Base-by-base conservation (phyloP, 1,140 invertebrate genomes). In the Bombus turneri region DNA sequence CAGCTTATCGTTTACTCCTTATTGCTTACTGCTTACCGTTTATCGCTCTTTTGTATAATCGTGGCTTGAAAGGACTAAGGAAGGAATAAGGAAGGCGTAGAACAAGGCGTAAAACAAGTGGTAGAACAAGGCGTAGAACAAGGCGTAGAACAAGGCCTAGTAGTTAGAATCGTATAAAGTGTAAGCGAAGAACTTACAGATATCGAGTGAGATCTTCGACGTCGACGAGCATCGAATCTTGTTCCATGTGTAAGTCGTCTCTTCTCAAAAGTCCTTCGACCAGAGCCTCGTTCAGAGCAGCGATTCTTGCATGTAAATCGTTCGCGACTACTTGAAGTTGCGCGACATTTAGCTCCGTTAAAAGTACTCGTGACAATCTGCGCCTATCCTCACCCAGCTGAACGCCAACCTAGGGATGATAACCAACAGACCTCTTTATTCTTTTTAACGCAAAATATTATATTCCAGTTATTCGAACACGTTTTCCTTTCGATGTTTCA, bases 171-270 rank as follows among this genome's bases (percentile, higher is more conserved):
- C 47, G 47, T 53, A 13, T 6, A 57, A 2, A 57, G 43, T n/a
- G 41, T 25, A 10, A 31, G 2, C 12, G n/a, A 13, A 53, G 5
- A 83, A 96, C 97, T 97, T 95, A 98, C 97, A 98, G 95, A 94
- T 98, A 99, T 96, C 98, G 96, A 57, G 98, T 99, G 68, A 99
- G 96, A 95, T 99, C 98, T 95, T 99, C 98, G 88, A 99, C 98
- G 93, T 99, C 98, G 10, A 99, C 98, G 81, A 99, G 96, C 98
- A 99, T 99, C 28, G 98, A 99, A 95, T 99, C 99, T 95, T 99
- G 98, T 88, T 98, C 98, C 98, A 99, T 99, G 94, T 99, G 98
- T 31, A 99, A 95, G 94, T 99, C 98, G 96, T 99, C 98, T 88
- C 98, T 96, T 88, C 98, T 97, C 95, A 99, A 97, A 82, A 99